Conservation (phyloP, 2,888 invertebrate species). For the Aquatica leii region DNA sequence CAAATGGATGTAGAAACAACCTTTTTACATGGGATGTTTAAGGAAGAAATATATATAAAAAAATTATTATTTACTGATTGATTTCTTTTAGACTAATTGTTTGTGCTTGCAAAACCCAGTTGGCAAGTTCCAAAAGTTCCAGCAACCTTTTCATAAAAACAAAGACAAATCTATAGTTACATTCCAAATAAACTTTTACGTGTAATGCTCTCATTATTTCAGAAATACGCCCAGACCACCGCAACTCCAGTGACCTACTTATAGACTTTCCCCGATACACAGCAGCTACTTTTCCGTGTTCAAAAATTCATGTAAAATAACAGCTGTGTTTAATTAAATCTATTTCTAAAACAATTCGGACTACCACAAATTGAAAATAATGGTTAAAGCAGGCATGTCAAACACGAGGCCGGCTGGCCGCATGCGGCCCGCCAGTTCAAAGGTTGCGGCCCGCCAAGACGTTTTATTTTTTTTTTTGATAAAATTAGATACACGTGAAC, state of each 20-base stretch:
- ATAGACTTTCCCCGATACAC: slow-evolving; percentile 25
- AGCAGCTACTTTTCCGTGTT: slow-evolving; percentile 15
- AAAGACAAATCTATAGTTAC: slow-evolving; percentile 12
- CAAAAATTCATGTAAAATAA: slow-evolving; percentile 25
- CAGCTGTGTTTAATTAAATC: slow-evolving; percentile 11
- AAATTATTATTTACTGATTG: slow-evolving; percentile 19
- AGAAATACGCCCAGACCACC: slow-evolving; percentile 9
- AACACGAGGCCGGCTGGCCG: too few species aligned
- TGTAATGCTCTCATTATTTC: slow-evolving; percentile 19
- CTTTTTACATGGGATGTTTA: too few species aligned
- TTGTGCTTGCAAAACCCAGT: not conserved
- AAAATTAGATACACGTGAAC: too few species aligned
- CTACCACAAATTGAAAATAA: slow-evolving; percentile 7
- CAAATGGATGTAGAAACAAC: too few species aligned
- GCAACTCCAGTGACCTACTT: slow-evolving; percentile 14
- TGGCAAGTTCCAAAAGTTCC: slow-evolving; percentile 2
- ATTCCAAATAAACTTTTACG: slow-evolving; percentile 16
- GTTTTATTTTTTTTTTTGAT: too few species aligned
- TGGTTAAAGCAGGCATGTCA: slow-evolving; percentile 9
- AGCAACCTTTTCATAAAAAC: not conserved
- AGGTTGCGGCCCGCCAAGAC: too few species aligned
- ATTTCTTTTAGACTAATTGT: slow-evolving; percentile 19
- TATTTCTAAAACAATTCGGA: slow-evolving; percentile 8
- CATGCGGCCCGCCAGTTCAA: too few species aligned
- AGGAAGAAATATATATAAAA: too few species aligned